These are phyloP conservation scores for Verasper variegatus DNA, from an alignment of 2,113 vertebrate species.

Conservation along the genomic window DNA sequence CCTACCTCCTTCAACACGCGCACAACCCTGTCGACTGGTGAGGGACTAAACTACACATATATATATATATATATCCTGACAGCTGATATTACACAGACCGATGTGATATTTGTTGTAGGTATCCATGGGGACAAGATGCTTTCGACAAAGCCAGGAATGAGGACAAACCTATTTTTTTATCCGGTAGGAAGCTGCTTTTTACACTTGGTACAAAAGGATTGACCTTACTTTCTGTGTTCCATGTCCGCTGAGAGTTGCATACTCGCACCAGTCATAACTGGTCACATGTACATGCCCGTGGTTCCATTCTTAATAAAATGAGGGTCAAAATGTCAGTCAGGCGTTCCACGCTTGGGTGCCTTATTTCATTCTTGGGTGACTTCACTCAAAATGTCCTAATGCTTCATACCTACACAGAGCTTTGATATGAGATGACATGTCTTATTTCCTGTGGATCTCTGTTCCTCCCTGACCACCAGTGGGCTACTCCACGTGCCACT, in stretches of 20 bases:
- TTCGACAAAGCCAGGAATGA: slow-evolving; percentile 91
- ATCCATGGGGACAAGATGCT: slow-evolving; percentile 93
- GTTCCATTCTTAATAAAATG: no score
- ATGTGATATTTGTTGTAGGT: slow-evolving; percentile 77
- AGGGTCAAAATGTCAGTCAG: no score
- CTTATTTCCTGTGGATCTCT: background rate
- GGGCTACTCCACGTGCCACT: slow-evolving; percentile 96
- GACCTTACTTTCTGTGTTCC: background rate
- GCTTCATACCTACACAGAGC: background rate
- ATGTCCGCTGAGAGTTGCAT: background rate
- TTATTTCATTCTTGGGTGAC: no score
- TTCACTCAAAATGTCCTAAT: no score
- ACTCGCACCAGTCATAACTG: no score
- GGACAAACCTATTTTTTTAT: slow-evolving; percentile 94
- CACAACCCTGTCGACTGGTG: slow-evolving; percentile 96
- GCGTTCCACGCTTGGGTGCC: no score
- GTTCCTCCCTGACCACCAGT: slow-evolving; percentile 76
- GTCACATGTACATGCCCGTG: background rate
- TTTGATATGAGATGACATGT: background rate
- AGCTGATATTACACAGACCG: background rate
- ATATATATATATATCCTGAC: background rate
- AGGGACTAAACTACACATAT: slow-evolving; percentile 46
- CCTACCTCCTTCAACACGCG: slow-evolving; percentile 93
- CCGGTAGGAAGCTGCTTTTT: slow-evolving; percentile 79
- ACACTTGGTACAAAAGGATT: background rate